A percentile compares a stretch with the other conserved stretches of the same genome.
Conservation (phyloP, 2,113 vertebrate species). For the human region DNA sequence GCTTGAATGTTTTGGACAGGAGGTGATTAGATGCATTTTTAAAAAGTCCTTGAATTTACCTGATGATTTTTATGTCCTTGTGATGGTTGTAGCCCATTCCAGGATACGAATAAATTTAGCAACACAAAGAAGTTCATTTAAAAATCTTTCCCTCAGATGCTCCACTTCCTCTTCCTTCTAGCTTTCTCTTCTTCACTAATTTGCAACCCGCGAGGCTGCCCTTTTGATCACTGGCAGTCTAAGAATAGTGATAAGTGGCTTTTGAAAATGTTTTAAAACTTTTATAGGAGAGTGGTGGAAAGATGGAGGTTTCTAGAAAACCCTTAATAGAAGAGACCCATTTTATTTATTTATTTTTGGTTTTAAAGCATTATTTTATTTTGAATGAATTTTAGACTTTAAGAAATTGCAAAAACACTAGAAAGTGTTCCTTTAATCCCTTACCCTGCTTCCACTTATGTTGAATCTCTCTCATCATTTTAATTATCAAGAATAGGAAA, state of each 20-base stretch:
- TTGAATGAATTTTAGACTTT: constrained; percentile 33
- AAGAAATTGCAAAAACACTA: constrained; percentile 8
- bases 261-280: constrained; percentile 59
- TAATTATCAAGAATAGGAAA: neutral
- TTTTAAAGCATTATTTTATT: constrained; percentile 18
- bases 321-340: neutral
- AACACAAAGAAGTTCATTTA: constrained; percentile 71
- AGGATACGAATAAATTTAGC: constrained; percentile 75
- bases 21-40: constrained; percentile 69
- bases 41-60: constrained; percentile 75
- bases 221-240: neutral
- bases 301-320: constrained; percentile 29
- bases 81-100: constrained; percentile 46
- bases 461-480: neutral
- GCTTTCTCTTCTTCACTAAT: neutral
- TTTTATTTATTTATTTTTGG: neutral
- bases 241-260: neutral
- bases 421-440: neutral
- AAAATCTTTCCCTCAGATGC: constrained; percentile 39
- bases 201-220: neutral
- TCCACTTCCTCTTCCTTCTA: constrained; percentile 24
- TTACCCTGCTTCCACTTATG: neutral
- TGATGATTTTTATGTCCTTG: constrained; percentile 73
- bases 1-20: constrained; percentile 71
- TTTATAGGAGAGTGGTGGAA: constrained; percentile 33